Evolutionary conservation across 2,113 vertebrate genomes (phyloP).

Genomic region (Scytalopus superciliaris): DNA sequence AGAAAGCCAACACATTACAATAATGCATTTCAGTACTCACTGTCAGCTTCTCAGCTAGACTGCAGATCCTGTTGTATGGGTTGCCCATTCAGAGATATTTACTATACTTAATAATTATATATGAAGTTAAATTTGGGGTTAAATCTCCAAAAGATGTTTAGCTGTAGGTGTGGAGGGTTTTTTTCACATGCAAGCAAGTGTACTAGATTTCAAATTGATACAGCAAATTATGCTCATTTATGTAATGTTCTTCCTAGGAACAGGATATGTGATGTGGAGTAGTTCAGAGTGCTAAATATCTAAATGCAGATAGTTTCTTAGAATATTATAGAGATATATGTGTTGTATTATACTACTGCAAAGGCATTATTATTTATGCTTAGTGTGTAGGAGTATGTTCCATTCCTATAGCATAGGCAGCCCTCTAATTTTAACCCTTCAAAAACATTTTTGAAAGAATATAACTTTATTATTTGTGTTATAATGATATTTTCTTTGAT

Average conservation of each 20-base stretch:
- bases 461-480: not conserved
- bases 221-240: not conserved
- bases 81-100: not conserved
- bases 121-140: not conserved
- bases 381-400: not conserved
- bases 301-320: not conserved
- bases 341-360: not conserved
- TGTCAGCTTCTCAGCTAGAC: conserved; percentile 28
- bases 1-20: not conserved
- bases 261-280: not conserved
- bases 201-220: not conserved
- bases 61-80: not conserved
- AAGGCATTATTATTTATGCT: not conserved
- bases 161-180: not conserved
- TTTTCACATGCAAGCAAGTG: not conserved
- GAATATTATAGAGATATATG: not conserved
- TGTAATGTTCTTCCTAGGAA: not conserved
- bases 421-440: not conserved
- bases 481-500: not conserved
- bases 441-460: not conserved
- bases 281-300: not conserved
- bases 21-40: not conserved
- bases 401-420: not conserved
- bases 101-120: not conserved
- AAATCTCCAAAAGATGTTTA: not conserved